Base-by-base conservation (phyloP, 2,888 invertebrate genomes). In the Hedychridium roseum region DNA sequence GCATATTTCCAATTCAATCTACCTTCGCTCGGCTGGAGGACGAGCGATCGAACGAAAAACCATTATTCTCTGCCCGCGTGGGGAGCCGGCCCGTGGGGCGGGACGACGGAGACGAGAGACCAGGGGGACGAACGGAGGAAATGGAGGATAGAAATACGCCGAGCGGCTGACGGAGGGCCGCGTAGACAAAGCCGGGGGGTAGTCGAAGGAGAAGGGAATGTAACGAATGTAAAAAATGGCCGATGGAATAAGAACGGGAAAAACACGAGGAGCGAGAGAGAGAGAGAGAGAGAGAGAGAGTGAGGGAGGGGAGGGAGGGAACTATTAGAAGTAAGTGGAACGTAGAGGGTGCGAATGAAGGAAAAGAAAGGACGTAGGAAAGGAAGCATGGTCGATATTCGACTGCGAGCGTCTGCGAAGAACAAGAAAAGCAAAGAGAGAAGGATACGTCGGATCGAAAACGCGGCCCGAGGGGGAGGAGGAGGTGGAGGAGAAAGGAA, bases 1-100 rank as follows among this genome's bases (percentile, higher is more conserved):
- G 62, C 70, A 71, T 72, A 71, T 71, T 74, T 73, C 61, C 70
- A 70, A 73, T 74, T 73, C 72, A 69, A 70, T 68, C 70, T 70
- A 60, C 61, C 58, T 57, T 49, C 48, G 46, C 35, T 45, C 40
- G 42, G 32, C 34, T 34, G 39, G 36, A 39, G 55, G 39, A 52
- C 54, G 56, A 54, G 39, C 69, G 63, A 64, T 69, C 65, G 69
- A 67, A 71, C 63, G 70, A 66, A 66, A 71, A 73, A 58, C 66
- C 70, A 71, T 75, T 71, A 70, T 72, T 75, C 68, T 70, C 66
- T 47, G 43, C 52, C 49, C 56, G n/a, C n/a, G n/a, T n/a, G n/a
- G n/a, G n/a, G n/a, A n/a, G n/a, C n/a, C n/a, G n/a, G n/a, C n/a
- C n/a, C n/a, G n/a, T n/a, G n/a, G n/a, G n/a, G n/a, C n/a, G n/a